Percentiles rank a stretch among this genome's conserved stretches.
Conservation (phyloP, 2,888 invertebrate species). For the Chymomyza procnemis region DNA sequence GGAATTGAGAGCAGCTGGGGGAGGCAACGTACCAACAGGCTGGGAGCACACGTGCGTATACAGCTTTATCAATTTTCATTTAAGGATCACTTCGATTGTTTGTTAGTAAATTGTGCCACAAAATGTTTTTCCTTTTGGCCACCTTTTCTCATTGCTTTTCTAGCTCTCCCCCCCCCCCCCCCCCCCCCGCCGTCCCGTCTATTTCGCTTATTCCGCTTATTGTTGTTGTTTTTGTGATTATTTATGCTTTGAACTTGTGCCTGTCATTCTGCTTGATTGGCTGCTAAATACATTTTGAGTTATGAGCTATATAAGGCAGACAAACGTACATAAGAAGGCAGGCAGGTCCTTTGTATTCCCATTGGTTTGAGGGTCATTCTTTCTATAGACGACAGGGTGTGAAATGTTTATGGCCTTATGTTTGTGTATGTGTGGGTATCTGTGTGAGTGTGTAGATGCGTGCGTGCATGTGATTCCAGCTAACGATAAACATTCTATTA, state of each 20-base stretch:
- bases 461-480: conserved; percentile 41
- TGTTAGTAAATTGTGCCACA: conserved; percentile 20
- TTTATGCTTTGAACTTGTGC: conserved; percentile 44
- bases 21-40: background rate
- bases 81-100: conserved; percentile 45
- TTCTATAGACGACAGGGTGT: background rate
- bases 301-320: conserved; percentile 39
- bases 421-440: conserved; percentile 1
- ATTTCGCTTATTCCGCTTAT: background rate
- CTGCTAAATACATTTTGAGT: conserved; percentile 59
- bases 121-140: conserved; percentile 16
- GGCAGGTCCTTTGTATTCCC: background rate
- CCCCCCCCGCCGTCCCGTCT: conserved; percentile 4
- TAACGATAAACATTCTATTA: conserved; percentile 47
- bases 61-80: conserved; percentile 58
- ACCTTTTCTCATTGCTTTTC: background rate
- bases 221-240: conserved; percentile 27
- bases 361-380: background rate
- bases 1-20: too few relatives aligned
- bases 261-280: conserved; percentile 64
- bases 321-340: conserved; percentile 7
- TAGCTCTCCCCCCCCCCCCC: conserved; percentile 11
- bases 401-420: background rate
- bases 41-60: conserved; percentile 33
- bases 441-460: conserved; percentile 30